phyloP scores from a whole-genome alignment of 2,797 vertebrate species.

The Hoplostethus atlanticus region DNA sequence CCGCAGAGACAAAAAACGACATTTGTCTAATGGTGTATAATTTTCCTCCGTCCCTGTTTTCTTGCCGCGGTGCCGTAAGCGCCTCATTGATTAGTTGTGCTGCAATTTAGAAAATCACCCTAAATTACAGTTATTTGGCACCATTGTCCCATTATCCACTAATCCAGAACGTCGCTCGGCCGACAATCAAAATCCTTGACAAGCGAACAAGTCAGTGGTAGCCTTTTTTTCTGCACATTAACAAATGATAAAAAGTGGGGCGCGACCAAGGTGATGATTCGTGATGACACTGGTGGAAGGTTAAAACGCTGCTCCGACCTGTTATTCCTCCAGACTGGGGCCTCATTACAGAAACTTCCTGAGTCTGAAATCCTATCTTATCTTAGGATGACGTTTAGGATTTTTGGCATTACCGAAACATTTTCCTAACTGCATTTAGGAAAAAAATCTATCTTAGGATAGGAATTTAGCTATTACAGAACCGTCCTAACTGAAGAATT shows the following conservation, averaged over 20 bases:
- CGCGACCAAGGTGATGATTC: not conserved
- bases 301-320: not conserved
- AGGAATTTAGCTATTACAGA: no score
- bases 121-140: constrained; percentile 62
- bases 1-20: constrained; percentile 48
- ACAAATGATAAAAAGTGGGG: constrained; percentile 4
- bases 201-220: not conserved
- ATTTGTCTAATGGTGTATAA: constrained; percentile 56
- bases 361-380: no score
- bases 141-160: constrained; percentile 52
- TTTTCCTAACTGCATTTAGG: no score
- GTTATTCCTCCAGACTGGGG: not conserved
- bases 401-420: no score
- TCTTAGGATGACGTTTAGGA: no score
- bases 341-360: no score
- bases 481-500: no score
- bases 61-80: constrained; percentile 13
- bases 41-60: constrained; percentile 45
- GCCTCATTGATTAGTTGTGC: constrained; percentile 60
- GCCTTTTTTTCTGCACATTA: not conserved
- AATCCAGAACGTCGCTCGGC: constrained; percentile 49
- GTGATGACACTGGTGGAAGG: constrained; percentile 11
- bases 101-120: constrained; percentile 57
- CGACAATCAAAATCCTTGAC: constrained; percentile 43
- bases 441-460: no score